Evolutionary conservation across 2,113 vertebrate genomes (phyloP), one percentile per base, ranked within the genome.

Genomic region (Zosterops lateralis): DNA sequence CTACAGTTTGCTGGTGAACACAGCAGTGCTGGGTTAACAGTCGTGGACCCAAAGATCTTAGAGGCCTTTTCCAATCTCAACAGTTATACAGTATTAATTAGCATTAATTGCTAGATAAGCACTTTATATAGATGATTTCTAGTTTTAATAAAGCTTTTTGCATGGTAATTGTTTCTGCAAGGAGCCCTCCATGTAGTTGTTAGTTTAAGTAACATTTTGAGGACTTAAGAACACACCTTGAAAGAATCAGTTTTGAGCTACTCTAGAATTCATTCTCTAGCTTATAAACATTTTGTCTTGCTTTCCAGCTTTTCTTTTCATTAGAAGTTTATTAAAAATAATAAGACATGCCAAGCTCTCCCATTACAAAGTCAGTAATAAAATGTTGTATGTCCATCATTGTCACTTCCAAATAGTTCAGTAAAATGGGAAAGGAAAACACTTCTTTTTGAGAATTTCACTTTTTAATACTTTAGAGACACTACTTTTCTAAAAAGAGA

Each of bases 381-480:
- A 57, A 45, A 28, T 24, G 4, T 10, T 67, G 12, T 10, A 29
- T 0, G 2, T 40, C 48, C 36, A 44, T 47, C 0, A 0, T 1
- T 60, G 12, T 24, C 28, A 17, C 12, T 68, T 19, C 19, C 25
- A 73, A 44, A 45, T 34, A 65, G 66, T 9, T 68, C 19, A 31
- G 20, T 9, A 15, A 12, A 36, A 84, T 21, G 44, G 12, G 12
- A 77, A 58, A 58, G 2, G 2, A 61, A 93, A 81, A 6, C 12
- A 34, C 3, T 40, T 15, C 51, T 82, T 77, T 32, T 15, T 1
- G 6, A 73, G n/a, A 24, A 20, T 67, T 89, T 87, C 15, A 29
- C 14, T 82, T 54, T 40, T 13, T 10, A 83, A 5, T n/a, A 7
- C 10, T 73, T 68, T 57, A 28, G 31, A 79, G 19, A 64, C 7